phyloP scores from a whole-genome alignment of 1,140 invertebrate species.

The Vanessa tameamea region DNA sequence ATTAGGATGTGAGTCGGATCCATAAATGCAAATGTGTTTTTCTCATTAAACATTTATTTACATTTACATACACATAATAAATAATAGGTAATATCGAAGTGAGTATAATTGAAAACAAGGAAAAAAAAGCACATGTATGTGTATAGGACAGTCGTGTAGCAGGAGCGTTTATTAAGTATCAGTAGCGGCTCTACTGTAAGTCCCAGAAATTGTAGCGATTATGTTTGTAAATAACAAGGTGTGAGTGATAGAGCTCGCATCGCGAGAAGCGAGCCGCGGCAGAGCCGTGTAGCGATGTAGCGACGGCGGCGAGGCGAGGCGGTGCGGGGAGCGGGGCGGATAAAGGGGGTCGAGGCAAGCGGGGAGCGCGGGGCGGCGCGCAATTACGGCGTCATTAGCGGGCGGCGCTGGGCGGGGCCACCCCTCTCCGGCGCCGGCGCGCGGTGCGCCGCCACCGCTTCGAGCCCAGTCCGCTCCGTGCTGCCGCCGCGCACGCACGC shows the following conservation, averaged over 20 bases:
- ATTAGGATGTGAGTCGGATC: neutral
- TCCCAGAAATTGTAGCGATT: conserved; percentile 30
- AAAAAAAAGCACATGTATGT: neutral
- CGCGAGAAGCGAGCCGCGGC: conserved; percentile 18
- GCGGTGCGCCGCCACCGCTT: conserved; percentile 56
- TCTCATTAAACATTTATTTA: neutral
- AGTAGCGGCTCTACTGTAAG: conserved; percentile 16
- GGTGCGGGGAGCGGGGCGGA: conserved; percentile 22
- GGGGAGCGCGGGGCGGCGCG: conserved; percentile 41
- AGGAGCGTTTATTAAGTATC: conserved; percentile 8
- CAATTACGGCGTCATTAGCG: conserved; percentile 65
- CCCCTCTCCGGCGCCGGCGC: conserved; percentile 59
- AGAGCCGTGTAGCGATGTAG: conserved; percentile 16
- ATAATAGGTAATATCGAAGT: neutral
- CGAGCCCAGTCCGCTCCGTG: conserved; percentile 70
- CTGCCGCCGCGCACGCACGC: conserved; percentile 78
- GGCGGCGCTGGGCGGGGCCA: conserved; percentile 65
- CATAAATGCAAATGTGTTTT: conserved; percentile 1
- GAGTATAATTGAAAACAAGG: neutral
- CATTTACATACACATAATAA: neutral
- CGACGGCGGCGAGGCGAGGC: conserved; percentile 22
- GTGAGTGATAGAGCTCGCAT: conserved; percentile 41
- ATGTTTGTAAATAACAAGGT: conserved; percentile 53
- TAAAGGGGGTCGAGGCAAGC: conserved; percentile 34
- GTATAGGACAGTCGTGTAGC: neutral